phyloP scores from a whole-genome alignment of 2,888 invertebrate species.

The Halictus quadricinctus region DNA sequence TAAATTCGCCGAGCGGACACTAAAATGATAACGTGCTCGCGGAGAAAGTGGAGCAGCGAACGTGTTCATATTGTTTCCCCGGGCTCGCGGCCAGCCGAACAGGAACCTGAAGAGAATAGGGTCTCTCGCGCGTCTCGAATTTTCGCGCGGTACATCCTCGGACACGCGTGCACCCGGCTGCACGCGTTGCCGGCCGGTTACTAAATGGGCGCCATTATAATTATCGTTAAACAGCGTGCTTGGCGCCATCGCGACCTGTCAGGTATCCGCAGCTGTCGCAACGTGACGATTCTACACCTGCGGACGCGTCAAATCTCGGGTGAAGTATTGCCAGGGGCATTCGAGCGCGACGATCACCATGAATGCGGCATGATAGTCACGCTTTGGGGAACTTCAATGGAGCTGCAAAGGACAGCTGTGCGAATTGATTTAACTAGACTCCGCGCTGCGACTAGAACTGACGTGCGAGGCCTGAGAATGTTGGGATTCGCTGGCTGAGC shows the following conservation, averaged over 20 bases:
- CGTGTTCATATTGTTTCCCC: conserved; percentile 10
- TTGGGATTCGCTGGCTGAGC: not conserved
- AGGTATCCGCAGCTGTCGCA: conserved; percentile 65
- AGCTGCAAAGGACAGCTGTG: conserved; percentile 11
- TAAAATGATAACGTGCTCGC: conserved; percentile 46
- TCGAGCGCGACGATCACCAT: conserved; percentile 45
- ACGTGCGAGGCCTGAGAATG: not conserved
- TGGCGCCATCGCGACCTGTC: conserved; percentile 61
- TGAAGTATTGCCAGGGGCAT: conserved; percentile 59
- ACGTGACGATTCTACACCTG: conserved; percentile 63
- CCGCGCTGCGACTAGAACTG: not conserved
- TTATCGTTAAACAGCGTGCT: conserved; percentile 67
- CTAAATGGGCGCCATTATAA: conserved; percentile 63
- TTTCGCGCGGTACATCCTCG: conserved; percentile 6
- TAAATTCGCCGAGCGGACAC: conserved; percentile 36
- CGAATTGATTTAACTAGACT: not conserved
- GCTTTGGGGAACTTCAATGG: conserved; percentile 46
- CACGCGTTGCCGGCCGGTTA: conserved; percentile 22
- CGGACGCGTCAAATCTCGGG: conserved; percentile 52
- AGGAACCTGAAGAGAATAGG: not conserved
- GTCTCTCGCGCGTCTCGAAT: not conserved
- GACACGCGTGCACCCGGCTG: conserved; percentile 29
- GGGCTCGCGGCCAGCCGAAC: not conserved
- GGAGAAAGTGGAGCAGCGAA: conserved; percentile 34
- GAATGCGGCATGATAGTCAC: conserved; percentile 24